These are phyloP conservation scores for Lutjanus argentimaculatus DNA, from an alignment of 2,797 vertebrate genomes.

Conservation along the genomic window DNA sequence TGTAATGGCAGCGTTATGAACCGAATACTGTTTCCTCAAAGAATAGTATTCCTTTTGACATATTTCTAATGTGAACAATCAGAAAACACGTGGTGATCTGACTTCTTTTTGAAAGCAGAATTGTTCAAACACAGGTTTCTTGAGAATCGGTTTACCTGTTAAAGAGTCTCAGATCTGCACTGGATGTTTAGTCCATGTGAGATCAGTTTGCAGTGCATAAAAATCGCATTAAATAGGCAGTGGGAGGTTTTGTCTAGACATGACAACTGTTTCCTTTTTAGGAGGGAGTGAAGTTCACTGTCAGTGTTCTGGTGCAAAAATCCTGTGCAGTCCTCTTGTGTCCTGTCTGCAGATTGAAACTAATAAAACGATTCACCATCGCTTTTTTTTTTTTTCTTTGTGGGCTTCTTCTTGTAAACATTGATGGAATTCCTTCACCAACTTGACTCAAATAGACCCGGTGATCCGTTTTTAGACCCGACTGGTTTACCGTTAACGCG, in stretches of 20 bases:
- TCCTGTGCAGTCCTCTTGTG: slow-evolving; percentile 36
- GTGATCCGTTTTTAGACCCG: slow-evolving; percentile 57
- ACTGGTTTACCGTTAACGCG: slow-evolving; percentile 48
- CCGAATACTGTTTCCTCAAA: slow-evolving; percentile 8
- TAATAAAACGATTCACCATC: slow-evolving; percentile 12
- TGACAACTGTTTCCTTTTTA: not conserved
- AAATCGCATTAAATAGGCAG: not conserved
- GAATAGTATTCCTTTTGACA: not conserved
- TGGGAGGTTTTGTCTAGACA: slow-evolving; percentile 31
- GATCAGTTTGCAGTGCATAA: slow-evolving; percentile 7
- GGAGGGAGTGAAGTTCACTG: slow-evolving; percentile 21
- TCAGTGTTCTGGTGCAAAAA: slow-evolving; percentile 33
- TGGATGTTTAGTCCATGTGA: not conserved
- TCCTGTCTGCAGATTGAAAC: slow-evolving; percentile 51
- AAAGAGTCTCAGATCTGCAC: slow-evolving; percentile 1
- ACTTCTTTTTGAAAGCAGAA: not conserved
- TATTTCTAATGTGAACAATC: slow-evolving; percentile 49
- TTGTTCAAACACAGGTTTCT: slow-evolving; percentile 7
- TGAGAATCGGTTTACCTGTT: slow-evolving; percentile 11
- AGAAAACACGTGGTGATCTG: not conserved
- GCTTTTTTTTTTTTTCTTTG: not conserved
- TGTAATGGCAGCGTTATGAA: slow-evolving; percentile 40
- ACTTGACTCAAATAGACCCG: slow-evolving; percentile 5
- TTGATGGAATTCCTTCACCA: slow-evolving; percentile 25
- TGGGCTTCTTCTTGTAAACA: not conserved